Evolutionary conservation across 2,888 invertebrate species (phyloP).

Genomic region (Deilephila elpenor): DNA sequence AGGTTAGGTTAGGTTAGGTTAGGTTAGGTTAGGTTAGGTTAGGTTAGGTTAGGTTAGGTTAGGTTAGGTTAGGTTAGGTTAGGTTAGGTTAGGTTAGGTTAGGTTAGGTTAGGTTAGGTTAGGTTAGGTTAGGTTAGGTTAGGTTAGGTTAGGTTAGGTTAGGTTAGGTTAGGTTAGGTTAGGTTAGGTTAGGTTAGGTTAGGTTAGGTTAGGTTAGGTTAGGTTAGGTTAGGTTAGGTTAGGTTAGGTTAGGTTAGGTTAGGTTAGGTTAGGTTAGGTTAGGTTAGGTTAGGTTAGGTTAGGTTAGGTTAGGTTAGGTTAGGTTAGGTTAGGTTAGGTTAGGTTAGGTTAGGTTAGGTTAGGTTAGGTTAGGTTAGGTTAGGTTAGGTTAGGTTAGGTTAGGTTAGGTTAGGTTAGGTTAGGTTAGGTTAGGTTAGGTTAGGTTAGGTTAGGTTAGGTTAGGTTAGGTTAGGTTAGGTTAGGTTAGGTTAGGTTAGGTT

Average conservation of each 20-base stretch:
- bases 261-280: too few relatives aligned
- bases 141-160: too few relatives aligned
- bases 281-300: conserved; percentile 30
- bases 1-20: conserved; percentile 34
- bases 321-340: conserved; percentile 35
- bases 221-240: too few relatives aligned
- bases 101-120: conserved; percentile 29
- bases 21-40: conserved; percentile 31
- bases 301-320: conserved; percentile 38
- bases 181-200: too few relatives aligned
- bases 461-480: conserved; percentile 30
- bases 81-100: conserved; percentile 35
- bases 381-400: conserved; percentile 36
- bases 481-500: conserved; percentile 6
- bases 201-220: too few relatives aligned
- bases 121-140: too few relatives aligned
- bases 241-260: too few relatives aligned
- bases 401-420: conserved; percentile 34
- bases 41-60: conserved; percentile 32
- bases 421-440: conserved; percentile 39
- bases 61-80: conserved; percentile 36
- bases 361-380: conserved; percentile 35
- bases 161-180: too few relatives aligned
- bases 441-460: conserved; percentile 40
- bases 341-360: conserved; percentile 35